Evolutionary conservation across 2,113 vertebrate species (phyloP), one percentile per base, ranked within the genome.

Genomic region (Phrynosoma platyrhinos): DNA sequence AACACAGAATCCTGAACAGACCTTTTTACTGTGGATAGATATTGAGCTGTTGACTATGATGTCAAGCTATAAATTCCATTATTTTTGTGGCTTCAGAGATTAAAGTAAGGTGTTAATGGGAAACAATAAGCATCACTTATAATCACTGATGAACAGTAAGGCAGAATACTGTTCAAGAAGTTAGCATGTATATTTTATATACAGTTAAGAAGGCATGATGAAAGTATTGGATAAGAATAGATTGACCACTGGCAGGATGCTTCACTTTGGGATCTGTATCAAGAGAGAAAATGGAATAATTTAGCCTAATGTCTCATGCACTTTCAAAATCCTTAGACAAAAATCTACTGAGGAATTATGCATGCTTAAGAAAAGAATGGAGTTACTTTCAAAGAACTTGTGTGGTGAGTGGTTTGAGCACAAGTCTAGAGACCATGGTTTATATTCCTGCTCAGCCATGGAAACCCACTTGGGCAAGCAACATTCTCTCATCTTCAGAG

Each of bases 1-100:
- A 93, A 84, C 77, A 32, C 9, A 77, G n/a, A 32, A 71, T 83
- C 36, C 10, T 81, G 68, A 32, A 55, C 52, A 42, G 58, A 62
- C n/a, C 9, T 14, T 84, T 62, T 53, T 64, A 66, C 69, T 84
- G 52, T 74, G 40, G 30, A 69, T n/a, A 55, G 5, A 71, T 71
- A 79, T 71, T 80, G 66, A 79, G 40, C 64, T 79, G 27, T 16
- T 30, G 74, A 27, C 58, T 76, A 52, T 68, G 58, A 77, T 78
- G 40, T 79, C 30, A 78, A 79, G 40, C 75, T 53, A 69, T 86
- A 79, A 71, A 53, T 55, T 40, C n/a, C 77, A 69, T 3, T 55
- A 79, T 71, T 36, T 47, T 78, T 86, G 42, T 79, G 18, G 20
- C 21, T 68, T 86, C 58, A 68, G 62, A 52, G 42, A 78, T 47